Conservation (phyloP, 2,113 vertebrate genomes). For the Hippocampus abdominalis region DNA sequence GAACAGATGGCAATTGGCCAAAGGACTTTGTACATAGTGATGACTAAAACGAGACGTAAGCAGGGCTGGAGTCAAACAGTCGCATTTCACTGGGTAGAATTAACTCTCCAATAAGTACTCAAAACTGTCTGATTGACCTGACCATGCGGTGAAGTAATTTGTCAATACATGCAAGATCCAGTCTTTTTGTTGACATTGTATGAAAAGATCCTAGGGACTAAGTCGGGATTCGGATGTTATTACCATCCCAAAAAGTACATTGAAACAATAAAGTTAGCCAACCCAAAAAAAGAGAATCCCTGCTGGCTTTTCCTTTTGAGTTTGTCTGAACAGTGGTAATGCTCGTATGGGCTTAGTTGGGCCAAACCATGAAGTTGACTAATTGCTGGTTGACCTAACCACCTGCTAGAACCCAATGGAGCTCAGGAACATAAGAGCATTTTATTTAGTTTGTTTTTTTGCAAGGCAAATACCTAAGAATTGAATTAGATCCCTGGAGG, state of each 20-base stretch:
- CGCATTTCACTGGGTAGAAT: slow-evolving; percentile 7
- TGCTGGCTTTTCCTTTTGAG: slow-evolving; percentile 73
- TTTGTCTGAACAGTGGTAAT: slow-evolving; percentile 70
- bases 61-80: slow-evolving; percentile 28
- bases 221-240: slow-evolving; percentile 65
- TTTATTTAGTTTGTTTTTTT: slow-evolving; percentile 45
- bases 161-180: slow-evolving; percentile 35
- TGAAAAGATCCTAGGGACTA: slow-evolving; percentile 56
- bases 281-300: slow-evolving; percentile 66
- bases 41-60: slow-evolving; percentile 32
- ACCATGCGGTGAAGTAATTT: slow-evolving; percentile 40
- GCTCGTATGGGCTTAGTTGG: slow-evolving; percentile 66
- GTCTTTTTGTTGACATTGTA: slow-evolving; percentile 59
- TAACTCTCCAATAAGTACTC: slow-evolving; percentile 7
- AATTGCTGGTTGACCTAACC: slow-evolving; percentile 63
- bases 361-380: slow-evolving; percentile 56
- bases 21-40: slow-evolving; percentile 38
- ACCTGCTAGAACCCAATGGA: slow-evolving; percentile 70
- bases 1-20: slow-evolving; percentile 60
- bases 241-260: slow-evolving; percentile 59
- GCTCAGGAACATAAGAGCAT: slow-evolving; percentile 50
- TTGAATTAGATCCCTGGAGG: slow-evolving; percentile 66
- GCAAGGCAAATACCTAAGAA: slow-evolving; percentile 42
- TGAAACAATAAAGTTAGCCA: slow-evolving; percentile 73
- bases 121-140: slow-evolving; percentile 9